Evolutionary conservation across 2,797 vertebrate species (phyloP), one percentile per base, ranked within the genome.

Genomic region (Sebastes hubbsi): DNA sequence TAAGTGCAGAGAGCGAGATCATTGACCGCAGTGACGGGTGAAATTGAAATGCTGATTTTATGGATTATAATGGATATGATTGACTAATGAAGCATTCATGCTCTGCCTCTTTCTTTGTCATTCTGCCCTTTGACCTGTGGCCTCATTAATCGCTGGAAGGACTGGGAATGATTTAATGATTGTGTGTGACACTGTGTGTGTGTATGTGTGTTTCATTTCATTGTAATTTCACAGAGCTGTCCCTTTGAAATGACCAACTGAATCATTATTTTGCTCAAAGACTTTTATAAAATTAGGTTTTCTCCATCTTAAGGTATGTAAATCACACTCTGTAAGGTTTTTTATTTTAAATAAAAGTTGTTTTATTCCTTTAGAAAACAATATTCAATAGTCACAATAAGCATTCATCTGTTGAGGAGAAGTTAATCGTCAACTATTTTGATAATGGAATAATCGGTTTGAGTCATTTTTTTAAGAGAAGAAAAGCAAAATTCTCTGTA

Each of bases 71-170:
- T 64, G 56, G 36, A 61, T 62, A 42, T 42, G 56, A 74, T 34
- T 76, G 81, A 81, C 52, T 65, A 77, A 82, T 72, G 73, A 84
- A 68, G 46, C 64, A 16, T 58, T 65, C 55, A 29, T 34, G 22
- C 49, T 24, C 58, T 56, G 20, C 9, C 6, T 66, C 38, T 46
- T 24, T 69, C 34, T 73, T 49, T 78, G 56, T 55, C 20, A 11
- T 64, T 72, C 32, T 77, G 55, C 25, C 46, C 54, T 73, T 77
- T 80, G 79, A 80, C 70, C 73, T 64, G 46, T 72, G 73, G 6
- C 52, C 61, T 72, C 29, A 24, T 24, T 54, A 24, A 22, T 54
- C 25, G 27, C 36, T 78, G 55, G 32, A 46, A 11, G 22, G 8
- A 38, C 11, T 3, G 4, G 12, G 24, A 24, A 59, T 62, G 46